Base-by-base conservation (phyloP, 2,888 invertebrate species). In the Steinernema hermaphroditum region DNA sequence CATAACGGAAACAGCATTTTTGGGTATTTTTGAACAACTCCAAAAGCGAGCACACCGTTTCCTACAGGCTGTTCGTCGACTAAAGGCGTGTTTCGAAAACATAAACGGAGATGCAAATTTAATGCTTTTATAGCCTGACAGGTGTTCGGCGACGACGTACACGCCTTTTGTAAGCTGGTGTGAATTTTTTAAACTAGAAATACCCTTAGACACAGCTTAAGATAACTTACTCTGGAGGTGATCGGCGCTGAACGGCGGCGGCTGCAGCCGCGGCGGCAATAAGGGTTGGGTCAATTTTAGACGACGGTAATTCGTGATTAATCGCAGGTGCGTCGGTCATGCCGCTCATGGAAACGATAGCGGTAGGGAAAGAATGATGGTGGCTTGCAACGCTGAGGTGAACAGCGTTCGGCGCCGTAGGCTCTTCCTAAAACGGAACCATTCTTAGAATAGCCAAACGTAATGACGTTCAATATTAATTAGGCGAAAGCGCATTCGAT, bases 291-390 rank as follows among this genome's bases (percentile, higher is more conserved):
- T 62, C 62, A 62, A 62, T 62, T 62, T 62, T 62, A 16, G 62
- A 62, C 32, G 62, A 12, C 16, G 29, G 62, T 34, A 62, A 34
- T 62, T 62, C 62, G 62, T 62, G 62, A 62, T 62, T 29, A 16
- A 62, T 62, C 62, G 62, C 62, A 62, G 62, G 62, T 62, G 62
- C 16, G 34, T 62, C 62, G 62, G 62, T 62, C 62, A 62, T 62
- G 34, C 62, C 62, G 62, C 62, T 62, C 62, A 62, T 62, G 62
- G 62, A 62, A 27, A 62, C 62, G 34, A 27, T 32, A 32, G 62
- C 4, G 12, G 62, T 62, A 8, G 29, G 34, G 62, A 32, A 62
- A 32, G 29, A 34, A 29, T 29, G 29, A 16, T 24, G 62, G 32
- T 29, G 62, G 62, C 32, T 32, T 62, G 2, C 29, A 29, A 46